Evolutionary conservation across 2,888 invertebrate genomes (phyloP), one percentile per base, ranked within the genome.

Genomic region (Rotaria sp.): DNA sequence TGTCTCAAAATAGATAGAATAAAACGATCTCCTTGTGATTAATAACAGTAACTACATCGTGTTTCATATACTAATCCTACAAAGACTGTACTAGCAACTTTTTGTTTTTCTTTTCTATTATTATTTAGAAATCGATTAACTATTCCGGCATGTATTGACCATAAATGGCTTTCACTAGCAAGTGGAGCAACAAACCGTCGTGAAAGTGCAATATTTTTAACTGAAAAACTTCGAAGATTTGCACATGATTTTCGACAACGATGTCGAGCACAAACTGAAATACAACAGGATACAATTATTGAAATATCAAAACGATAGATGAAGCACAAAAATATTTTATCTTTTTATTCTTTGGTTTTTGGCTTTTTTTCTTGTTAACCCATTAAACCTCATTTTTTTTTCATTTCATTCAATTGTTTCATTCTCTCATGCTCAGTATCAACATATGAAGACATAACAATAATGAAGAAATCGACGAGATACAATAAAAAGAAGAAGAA

Each of bases 81-180:
- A 45, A 13, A 4, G 13, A 45, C 45, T 45, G 13, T 4, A 13
- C 24, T 35, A 15, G n/a, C 48, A 84, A 75, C 57, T 57, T 85
- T 18, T 85, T 59, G 59, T 48, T 57, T 30, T 38, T 50, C 13
- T 55, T 87, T 85, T 86, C 86, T 87, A 88, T 88, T 87, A 88
- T 87, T 88, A 92, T 93, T 86, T 90, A 96, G 96, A 88, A 97
- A 97, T 93, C 93, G 98, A 89, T 96, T 97, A 88, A 94, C 95
- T 84, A 94, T 95, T 0, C 97, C 97, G 91, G 97, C 98, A 91
- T 96, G 96, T 89, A 94, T 95, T 90, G 96, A 97, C 90, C 96
- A 97, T 92, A 94, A 96, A 91, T 98, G 98, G 97, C 93, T 99
- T 87, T 93, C 95, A 89, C 94, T 95, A 75, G 94, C 95, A 18